A percentile compares a stretch with the other conserved stretches of the same genome.
Conservation (phyloP, 2,888 invertebrate genomes). For the Acanthopleura granulata region DNA sequence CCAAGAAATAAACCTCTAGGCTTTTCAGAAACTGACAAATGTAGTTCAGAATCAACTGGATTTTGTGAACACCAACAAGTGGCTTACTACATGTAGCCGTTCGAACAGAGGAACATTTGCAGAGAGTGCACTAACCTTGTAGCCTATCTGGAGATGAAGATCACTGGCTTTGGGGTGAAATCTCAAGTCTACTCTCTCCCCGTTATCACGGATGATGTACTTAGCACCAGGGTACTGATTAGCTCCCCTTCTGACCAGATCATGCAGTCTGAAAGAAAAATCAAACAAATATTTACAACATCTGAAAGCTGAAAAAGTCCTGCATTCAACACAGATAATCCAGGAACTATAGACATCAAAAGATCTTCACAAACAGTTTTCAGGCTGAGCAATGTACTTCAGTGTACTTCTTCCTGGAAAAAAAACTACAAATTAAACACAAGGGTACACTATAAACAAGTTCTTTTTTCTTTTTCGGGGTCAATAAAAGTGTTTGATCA, state of each 20-base stretch:
- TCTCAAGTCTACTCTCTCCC: conserved; percentile 96
- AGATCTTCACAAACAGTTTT: too few species aligned
- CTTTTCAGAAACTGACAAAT: too few species aligned
- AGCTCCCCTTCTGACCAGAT: conserved; percentile 95
- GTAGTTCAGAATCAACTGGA: not conserved
- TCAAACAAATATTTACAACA: too few species aligned
- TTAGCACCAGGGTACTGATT: conserved; percentile 99
- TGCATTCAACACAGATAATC: too few species aligned
- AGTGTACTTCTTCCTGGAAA: too few species aligned
- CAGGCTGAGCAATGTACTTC: too few species aligned
- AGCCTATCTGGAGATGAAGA: conserved; percentile 69
- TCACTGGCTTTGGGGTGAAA: conserved; percentile 90
- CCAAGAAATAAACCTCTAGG: too few species aligned
- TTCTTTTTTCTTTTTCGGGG: not conserved
- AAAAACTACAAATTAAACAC: too few species aligned
- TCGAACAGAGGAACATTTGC: not conserved
- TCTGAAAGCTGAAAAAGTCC: too few species aligned
- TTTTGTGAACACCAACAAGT: not conserved
- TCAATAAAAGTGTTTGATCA: not conserved
- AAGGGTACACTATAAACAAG: too few species aligned
- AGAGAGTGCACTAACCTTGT: conserved; percentile 52
- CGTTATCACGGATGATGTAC: conserved; percentile 98
- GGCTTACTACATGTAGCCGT: not conserved
- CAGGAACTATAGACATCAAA: too few species aligned
- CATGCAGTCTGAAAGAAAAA: conserved; percentile 77